Base-by-base conservation (phyloP, 2,888 invertebrate species). In the Andrena chrysosceles region DNA sequence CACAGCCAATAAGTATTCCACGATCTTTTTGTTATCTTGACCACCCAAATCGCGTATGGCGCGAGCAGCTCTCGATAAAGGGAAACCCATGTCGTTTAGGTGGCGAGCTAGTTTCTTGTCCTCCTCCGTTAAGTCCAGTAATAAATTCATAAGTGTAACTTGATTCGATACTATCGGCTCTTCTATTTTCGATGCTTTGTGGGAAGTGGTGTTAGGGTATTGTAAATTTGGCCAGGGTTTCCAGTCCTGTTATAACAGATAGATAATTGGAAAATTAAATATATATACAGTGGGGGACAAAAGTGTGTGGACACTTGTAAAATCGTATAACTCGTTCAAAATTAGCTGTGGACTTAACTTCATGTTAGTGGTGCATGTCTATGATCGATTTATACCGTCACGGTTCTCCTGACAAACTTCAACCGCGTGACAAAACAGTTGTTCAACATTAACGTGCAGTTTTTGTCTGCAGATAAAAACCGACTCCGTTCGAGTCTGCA, bases 31-130 rank as follows among this genome's bases (percentile, higher is more conserved):
- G 94, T 98, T 97, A 95, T 98, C 96, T 92, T 95, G 95, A 77
- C 98, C 98, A 85, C 97, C 95, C 68, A 96, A 95, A 88, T 96
- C 96, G 87, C 97, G 97, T 66, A 94, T 91, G n/a, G 97, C 97
- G 89, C 97, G 96, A 5, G 97, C 96, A 23, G 97, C 98, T 93
- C 97, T 96, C 77, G 97, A 95, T 70, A 97, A 93, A 0, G 97
- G 97, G 92, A 99, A 99, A 0, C 99, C 99, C 98, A 99, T 99
- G 81, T 96, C 96, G 90, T 96, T 96, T 78, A 98, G 96, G 85
- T 96, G 96, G 90, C 95, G 95, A 71, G 97, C 97, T 91, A 97
- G 95, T 54, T 95, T 95, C 93, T 97, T 96, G 77, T 94, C 92
- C 13, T 92, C 92, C 33, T 91, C 90, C 0, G 91, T 89, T 60